Evolutionary conservation across 1,140 invertebrate species (phyloP).

Genomic region (Hycleus cichorii): DNA sequence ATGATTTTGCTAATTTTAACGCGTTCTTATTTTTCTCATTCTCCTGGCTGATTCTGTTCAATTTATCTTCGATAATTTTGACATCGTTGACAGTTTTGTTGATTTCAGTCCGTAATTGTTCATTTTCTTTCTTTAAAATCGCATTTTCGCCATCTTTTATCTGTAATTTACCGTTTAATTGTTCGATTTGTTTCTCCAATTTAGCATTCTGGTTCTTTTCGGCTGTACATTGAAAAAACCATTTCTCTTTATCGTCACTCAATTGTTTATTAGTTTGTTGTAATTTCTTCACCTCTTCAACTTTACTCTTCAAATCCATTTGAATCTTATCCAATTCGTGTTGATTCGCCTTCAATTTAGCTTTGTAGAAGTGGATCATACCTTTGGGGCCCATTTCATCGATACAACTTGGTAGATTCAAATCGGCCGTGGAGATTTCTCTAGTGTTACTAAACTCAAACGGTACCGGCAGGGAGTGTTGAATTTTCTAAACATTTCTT

Average conservation of each 20-base stretch:
- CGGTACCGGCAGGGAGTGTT: not conserved
- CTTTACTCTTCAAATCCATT: conserved; percentile 36
- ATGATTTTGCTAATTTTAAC: conserved; percentile 41
- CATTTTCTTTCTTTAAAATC: conserved; percentile 45
- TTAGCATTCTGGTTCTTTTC: conserved; percentile 37
- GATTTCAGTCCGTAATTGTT: conserved; percentile 43
- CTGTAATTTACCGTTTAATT: conserved; percentile 37
- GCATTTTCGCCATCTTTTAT: conserved; percentile 39
- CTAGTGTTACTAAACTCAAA: no score
- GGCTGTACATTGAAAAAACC: conserved; percentile 34
- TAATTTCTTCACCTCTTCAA: conserved; percentile 38
- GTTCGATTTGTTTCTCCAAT: conserved; percentile 40
- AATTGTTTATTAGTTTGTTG: conserved; percentile 41
- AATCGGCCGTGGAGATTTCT: not conserved
- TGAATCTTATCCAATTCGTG: conserved; percentile 40
- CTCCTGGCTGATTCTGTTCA: conserved; percentile 44
- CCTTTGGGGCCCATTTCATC: conserved; percentile 30
- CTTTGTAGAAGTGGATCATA: conserved; percentile 38
- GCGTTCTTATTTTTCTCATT: conserved; percentile 41
- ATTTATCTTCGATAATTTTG: conserved; percentile 38
- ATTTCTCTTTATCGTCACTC: conserved; percentile 40
- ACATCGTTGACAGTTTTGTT: conserved; percentile 38
- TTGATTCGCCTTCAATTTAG: conserved; percentile 43
- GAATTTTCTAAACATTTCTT: not conserved
- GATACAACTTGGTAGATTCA: conserved; percentile 18